Conservation (phyloP, 1,140 invertebrate species). For the Lucilia cuprina region DNA sequence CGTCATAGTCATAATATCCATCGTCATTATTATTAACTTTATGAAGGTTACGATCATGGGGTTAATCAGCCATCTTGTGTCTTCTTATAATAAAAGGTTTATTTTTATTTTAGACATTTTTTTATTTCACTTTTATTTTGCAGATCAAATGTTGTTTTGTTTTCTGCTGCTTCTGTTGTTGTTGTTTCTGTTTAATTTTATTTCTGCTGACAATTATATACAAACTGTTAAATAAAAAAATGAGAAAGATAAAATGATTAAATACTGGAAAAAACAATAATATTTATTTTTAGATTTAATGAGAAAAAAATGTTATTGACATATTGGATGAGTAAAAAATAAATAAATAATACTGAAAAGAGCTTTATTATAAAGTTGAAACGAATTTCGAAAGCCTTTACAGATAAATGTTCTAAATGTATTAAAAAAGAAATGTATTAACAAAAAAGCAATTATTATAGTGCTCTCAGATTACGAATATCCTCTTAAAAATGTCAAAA, state of each 20-base stretch:
- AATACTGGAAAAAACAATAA: background rate
- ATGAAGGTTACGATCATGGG: slow-evolving; percentile 10
- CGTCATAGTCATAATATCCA: background rate
- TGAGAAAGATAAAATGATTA: background rate
- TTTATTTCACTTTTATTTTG: background rate
- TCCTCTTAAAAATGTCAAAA: too few species aligned
- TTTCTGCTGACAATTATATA: background rate
- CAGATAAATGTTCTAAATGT: too few species aligned
- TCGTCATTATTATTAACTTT: slow-evolving; percentile 9
- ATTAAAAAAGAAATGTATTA: too few species aligned
- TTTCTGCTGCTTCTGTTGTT: background rate
- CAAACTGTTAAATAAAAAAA: background rate
- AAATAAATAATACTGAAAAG: background rate
- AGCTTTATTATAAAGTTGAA: too few species aligned
- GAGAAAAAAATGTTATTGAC: background rate
- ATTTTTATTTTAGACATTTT: background rate
- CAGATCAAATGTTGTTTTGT: background rate
- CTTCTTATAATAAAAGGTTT: background rate
- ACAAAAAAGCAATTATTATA: too few species aligned
- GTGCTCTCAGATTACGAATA: too few species aligned
- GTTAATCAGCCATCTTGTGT: background rate
- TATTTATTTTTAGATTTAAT: background rate
- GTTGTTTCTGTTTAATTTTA: background rate
- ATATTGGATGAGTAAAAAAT: background rate
- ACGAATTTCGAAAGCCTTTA: too few species aligned